Evolutionary conservation across 2,888 invertebrate species (phyloP).

Genomic region (Dryadula phaetusa): DNA sequence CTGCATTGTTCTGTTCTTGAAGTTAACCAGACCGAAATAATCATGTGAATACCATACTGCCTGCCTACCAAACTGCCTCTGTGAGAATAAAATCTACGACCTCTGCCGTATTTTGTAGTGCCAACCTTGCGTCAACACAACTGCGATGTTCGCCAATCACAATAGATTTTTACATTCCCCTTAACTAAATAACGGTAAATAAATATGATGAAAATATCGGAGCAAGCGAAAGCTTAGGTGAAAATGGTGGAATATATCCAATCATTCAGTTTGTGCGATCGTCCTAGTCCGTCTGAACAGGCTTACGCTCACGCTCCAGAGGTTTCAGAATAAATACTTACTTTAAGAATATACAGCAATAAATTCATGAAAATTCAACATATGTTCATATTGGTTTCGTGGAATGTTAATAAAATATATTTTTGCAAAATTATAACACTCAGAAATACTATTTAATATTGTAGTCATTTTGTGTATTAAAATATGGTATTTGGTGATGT

Average conservation of each 20-base stretch:
- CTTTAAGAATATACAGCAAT: conserved; percentile 32
- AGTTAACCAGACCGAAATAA: not conserved
- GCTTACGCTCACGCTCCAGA: conserved; percentile 46
- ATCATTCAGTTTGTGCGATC: conserved; percentile 67
- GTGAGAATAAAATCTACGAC: not conserved
- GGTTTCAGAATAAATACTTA: conserved; percentile 39
- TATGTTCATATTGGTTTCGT: not conserved
- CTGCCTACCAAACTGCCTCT: not conserved
- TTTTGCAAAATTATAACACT: not conserved
- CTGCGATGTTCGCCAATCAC: conserved; percentile 12
- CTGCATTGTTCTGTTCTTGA: not conserved
- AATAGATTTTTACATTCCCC: conserved; percentile 21
- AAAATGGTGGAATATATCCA: conserved; percentile 41
- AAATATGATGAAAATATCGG: conserved; percentile 35
- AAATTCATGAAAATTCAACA: conserved; percentile 19
- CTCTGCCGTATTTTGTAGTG: not conserved
- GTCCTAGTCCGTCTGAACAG: conserved; percentile 43
- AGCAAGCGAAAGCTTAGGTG: conserved; percentile 33
- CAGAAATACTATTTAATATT: not conserved
- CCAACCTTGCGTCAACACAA: conserved; percentile 1
- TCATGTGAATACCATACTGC: not conserved
- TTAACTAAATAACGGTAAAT: conserved; percentile 32
- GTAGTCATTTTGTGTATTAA: too few relatives aligned
- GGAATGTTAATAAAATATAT: not conserved
- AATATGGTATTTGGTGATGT: not conserved